Evolutionary conservation across 2,888 invertebrate species (phyloP).

Genomic region (Agrilus cyanescens): DNA sequence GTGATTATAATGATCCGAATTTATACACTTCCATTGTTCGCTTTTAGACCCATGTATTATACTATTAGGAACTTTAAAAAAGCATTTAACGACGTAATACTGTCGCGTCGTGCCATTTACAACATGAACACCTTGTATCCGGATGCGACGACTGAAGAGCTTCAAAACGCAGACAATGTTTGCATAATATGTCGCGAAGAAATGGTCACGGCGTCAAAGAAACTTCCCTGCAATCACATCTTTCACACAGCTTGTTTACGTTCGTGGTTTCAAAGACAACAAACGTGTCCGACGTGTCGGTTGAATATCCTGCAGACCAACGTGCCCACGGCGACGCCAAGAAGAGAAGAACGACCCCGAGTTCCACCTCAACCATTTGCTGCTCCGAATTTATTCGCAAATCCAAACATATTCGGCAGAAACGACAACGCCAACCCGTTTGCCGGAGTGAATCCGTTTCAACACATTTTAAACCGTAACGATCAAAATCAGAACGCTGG

Average conservation of each 20-base stretch:
- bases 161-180: slow-evolving; percentile 88
- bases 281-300: slow-evolving; percentile 98
- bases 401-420: too few relatives aligned
- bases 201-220: slow-evolving; percentile 72
- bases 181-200: slow-evolving; percentile 94
- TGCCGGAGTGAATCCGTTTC: slow-evolving; percentile 21
- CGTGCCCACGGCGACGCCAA: slow-evolving; percentile 14
- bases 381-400: slow-evolving; percentile 12
- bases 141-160: slow-evolving; percentile 86
- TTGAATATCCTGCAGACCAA: slow-evolving; percentile 54
- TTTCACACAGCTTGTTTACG: slow-evolving; percentile 96
- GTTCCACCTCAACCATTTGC: slow-evolving; percentile 11
- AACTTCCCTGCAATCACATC: slow-evolving; percentile 97
- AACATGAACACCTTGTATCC: slow-evolving; percentile 98
- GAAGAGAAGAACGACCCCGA: slow-evolving; percentile 13
- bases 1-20: slow-evolving; percentile 90
- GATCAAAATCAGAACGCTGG: slow-evolving; percentile 15
- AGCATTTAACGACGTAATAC: slow-evolving; percentile 91
- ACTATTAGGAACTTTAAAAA: slow-evolving; percentile 98
- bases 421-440: slow-evolving; percentile 4
- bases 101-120: slow-evolving; percentile 90
- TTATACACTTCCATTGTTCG: slow-evolving; percentile 95
- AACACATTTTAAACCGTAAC: slow-evolving; percentile 10
- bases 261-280: slow-evolving; percentile 99
- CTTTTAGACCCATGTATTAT: slow-evolving; percentile 97